Conservation (phyloP, 2,888 invertebrate genomes). For the Drosophila longiperda region DNA sequence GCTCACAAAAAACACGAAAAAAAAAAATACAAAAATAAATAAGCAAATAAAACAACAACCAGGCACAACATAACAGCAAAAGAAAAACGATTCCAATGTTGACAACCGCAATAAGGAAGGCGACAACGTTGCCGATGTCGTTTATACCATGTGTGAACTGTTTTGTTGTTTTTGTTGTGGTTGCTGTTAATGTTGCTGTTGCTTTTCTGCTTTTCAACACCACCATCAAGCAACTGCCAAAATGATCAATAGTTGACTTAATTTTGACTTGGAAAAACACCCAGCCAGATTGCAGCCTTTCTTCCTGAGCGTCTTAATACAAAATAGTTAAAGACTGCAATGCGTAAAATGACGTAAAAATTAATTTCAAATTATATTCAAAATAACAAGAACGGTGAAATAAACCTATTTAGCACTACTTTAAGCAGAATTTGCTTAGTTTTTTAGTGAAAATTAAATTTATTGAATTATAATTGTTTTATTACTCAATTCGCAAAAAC, state of each 20-base stretch:
- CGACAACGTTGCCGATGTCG: conserved; percentile 11
- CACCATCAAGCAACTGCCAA: conserved; percentile 4
- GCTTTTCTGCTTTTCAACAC: background rate
- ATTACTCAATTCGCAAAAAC: too few relatives aligned
- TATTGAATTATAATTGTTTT: too few relatives aligned
- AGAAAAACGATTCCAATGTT: conserved; percentile 49
- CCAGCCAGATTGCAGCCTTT: background rate
- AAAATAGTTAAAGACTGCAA: background rate
- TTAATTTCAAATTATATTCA: background rate
- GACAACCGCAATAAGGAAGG: conserved; percentile 42
- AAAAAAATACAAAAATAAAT: conserved; percentile 9
- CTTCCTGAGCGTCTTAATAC: background rate
- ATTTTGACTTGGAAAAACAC: background rate
- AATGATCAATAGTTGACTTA: background rate
- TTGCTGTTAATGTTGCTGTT: background rate
- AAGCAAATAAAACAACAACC: conserved; percentile 8
- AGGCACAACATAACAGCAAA: conserved; percentile 13
- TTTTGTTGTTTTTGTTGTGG: background rate
- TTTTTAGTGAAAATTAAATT: background rate
- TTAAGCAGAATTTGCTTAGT: background rate
- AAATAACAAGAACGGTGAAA: background rate
- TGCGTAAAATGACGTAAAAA: background rate
- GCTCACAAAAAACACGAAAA: conserved; percentile 24
- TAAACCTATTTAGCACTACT: background rate
- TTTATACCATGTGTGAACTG: conserved; percentile 21